Evolutionary conservation across 2,113 vertebrate species (phyloP).

Genomic region (Hydropotes inermis): DNA sequence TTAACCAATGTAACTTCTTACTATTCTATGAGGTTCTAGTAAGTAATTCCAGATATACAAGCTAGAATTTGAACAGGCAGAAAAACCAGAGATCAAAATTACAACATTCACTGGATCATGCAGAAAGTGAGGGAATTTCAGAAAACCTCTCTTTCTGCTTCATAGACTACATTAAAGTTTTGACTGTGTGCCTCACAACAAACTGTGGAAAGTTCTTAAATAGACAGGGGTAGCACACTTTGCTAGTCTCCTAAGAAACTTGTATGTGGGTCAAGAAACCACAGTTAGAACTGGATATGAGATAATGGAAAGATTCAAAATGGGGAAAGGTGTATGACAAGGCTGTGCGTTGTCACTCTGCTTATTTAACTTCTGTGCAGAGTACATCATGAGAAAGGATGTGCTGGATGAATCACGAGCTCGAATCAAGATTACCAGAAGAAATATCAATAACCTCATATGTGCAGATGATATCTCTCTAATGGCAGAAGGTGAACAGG

Average conservation of each 20-base stretch:
- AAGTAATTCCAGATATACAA: not conserved
- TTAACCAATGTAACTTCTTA: not conserved
- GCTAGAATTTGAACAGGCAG: not conserved
- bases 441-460: not conserved
- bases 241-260: not conserved
- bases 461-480: not conserved
- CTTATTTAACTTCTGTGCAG: not conserved
- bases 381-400: not conserved
- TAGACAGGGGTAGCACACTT: not conserved
- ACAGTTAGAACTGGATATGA: not conserved
- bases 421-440: not conserved
- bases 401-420: not conserved
- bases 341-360: not conserved
- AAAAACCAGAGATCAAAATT: not conserved
- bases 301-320: not conserved
- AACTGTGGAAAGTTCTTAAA: not conserved
- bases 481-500: not conserved
- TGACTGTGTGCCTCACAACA: not conserved
- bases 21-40: not conserved
- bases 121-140: not conserved
- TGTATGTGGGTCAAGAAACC: not conserved
- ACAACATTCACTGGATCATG: not conserved
- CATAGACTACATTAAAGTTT: not conserved
- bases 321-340: not conserved
- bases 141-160: not conserved